phyloP scores from a whole-genome alignment of 2,888 invertebrate genomes.

The Eupelmus urozonus region DNA sequence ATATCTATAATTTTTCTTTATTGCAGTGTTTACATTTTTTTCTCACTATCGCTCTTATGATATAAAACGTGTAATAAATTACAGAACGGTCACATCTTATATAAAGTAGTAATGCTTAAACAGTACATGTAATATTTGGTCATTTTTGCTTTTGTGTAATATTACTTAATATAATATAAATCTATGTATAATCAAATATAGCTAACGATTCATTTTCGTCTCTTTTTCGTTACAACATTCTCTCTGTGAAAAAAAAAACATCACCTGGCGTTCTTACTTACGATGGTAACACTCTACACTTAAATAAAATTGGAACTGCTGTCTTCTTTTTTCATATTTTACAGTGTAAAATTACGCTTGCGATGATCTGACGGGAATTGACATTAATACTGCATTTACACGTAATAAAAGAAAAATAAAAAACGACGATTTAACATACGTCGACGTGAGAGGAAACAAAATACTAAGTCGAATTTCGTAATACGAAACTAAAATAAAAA shows the following conservation, averaged over 20 bases:
- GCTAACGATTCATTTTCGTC: constrained; percentile 56
- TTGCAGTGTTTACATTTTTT: constrained; percentile 55
- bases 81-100: constrained; percentile 65
- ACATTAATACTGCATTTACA: constrained; percentile 69
- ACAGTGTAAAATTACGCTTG: constrained; percentile 30
- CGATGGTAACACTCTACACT: constrained; percentile 58
- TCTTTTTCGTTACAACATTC: constrained; percentile 46
- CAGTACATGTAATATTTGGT: constrained; percentile 75
- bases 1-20: constrained; percentile 55
- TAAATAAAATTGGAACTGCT: constrained; percentile 45
- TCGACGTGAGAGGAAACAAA: constrained; percentile 14
- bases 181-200: constrained; percentile 53
- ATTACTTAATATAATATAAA: constrained; percentile 50
- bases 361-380: constrained; percentile 47
- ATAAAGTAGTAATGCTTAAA: constrained; percentile 68
- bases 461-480: constrained; percentile 18
- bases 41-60: constrained; percentile 50
- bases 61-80: constrained; percentile 72
- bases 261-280: constrained; percentile 43
- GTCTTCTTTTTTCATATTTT: constrained; percentile 45
- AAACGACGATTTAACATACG: constrained; percentile 38
- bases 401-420: constrained; percentile 54
- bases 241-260: constrained; percentile 41
- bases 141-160: constrained; percentile 67
- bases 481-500: constrained; percentile 39